Evolutionary conservation across 2,888 invertebrate species (phyloP), one percentile per base, ranked within the genome.

Genomic region (Dryomyza anilis): DNA sequence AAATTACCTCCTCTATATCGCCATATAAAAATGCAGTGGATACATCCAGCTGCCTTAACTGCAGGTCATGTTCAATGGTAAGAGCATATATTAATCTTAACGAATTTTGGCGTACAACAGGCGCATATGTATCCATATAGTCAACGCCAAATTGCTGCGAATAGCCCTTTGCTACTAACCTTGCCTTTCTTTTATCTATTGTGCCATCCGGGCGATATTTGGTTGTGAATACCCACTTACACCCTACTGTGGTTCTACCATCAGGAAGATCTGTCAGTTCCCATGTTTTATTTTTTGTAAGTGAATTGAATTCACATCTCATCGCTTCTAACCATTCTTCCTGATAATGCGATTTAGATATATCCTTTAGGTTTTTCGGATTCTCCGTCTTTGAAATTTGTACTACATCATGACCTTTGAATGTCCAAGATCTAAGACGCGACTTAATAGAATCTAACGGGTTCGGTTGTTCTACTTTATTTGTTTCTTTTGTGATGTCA

Each of bases 241-340:
- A 33, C 1, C 58, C 58, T 21, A 50, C 25, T 25, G 50, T 25
- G 4, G 23, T 50, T 25, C 50, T 50, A 2, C 25, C 25, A 25
- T 50, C 25, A 6, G 50, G 25, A 2, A 50, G 14, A 25, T 50
- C 25, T 14, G 50, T 50, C 25, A 50, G 25, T 25, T 50, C 25
- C 50, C 50, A 50, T 19, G 50, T 12, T 50, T 25, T 14, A 25
- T 50, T 25, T 55, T 71, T 60, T 36, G 64, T 68, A 6, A 73
- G 63, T 21, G 68, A 68, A 23, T 39, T 63, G 29, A 71, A 71
- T 56, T 75, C 74, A 50, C 69, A 76, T 72, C 12, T 72, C 63
- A 23, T 23, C 12, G 10, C 7, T 2, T 12, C 36, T 36, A 36
- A 14, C 48, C 48, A 48, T 23, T 48, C 48, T 12, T 19, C 3